Evolutionary conservation across 2,113 vertebrate genomes (phyloP).

Genomic region (Strix aluco): DNA sequence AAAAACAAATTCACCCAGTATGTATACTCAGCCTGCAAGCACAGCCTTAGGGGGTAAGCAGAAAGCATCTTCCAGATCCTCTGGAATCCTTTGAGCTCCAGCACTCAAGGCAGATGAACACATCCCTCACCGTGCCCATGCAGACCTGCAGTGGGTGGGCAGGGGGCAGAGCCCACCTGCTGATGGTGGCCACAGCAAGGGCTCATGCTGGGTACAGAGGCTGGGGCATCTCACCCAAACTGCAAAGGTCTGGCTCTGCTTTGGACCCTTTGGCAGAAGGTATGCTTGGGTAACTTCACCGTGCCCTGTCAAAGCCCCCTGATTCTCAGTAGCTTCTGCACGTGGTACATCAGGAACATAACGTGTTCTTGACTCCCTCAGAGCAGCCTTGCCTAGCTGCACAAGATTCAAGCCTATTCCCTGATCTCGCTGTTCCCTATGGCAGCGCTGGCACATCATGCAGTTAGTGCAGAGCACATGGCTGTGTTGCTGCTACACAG

Average conservation of each 20-base stretch:
- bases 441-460: not conserved
- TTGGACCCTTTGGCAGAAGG: not conserved
- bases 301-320: not conserved
- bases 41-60: not conserved
- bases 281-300: not conserved
- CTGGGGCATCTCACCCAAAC: not conserved
- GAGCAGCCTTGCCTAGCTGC: not conserved
- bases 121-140: rapidly evolving
- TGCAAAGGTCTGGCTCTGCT: not conserved
- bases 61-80: not conserved
- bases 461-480: rapidly evolving
- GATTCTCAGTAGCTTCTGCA: not conserved
- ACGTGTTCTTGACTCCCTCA: rapidly evolving
- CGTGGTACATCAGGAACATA: not conserved
- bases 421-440: not conserved
- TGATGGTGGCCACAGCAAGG: rapidly evolving
- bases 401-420: not conserved
- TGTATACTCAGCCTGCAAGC: not conserved
- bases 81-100: not conserved
- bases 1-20: not conserved
- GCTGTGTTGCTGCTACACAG: not conserved
- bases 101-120: rapidly evolving
- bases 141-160: rapidly evolving
- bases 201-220: not conserved
- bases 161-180: not conserved